These are phyloP conservation scores for Agapornis canus DNA, from an alignment of 2,797 vertebrate species.

Conservation along the genomic window DNA sequence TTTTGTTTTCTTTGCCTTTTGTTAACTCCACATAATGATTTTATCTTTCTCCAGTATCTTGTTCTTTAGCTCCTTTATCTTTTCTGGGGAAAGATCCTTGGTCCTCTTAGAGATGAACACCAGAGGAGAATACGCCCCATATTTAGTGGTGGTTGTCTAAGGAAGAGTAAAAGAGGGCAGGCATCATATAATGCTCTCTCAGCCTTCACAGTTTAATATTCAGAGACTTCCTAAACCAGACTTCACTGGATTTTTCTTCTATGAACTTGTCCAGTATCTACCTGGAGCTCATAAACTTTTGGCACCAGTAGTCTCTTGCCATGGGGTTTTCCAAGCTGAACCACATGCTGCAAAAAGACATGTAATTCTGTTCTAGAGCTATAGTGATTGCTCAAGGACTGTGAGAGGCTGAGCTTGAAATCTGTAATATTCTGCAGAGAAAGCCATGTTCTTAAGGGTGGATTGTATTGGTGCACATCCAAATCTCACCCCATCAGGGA, in stretches of 20 bases:
- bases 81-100: accelerated
- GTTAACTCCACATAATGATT: background rate
- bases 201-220: background rate
- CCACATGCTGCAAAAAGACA: background rate
- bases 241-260: background rate
- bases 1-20: background rate
- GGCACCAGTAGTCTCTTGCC: accelerated
- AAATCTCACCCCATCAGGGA: background rate
- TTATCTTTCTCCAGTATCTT: background rate
- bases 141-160: background rate
- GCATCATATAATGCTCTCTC: background rate
- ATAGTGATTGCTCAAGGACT: background rate
- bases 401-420: background rate
- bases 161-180: background rate
- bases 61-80: background rate
- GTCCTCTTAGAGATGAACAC: background rate
- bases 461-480: background rate
- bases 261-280: background rate
- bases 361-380: background rate
- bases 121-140: background rate
- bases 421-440: background rate
- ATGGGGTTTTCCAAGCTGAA: background rate
- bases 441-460: background rate
- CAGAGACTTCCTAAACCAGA: background rate
- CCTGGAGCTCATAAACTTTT: background rate